phyloP scores from a whole-genome alignment of 2,113 vertebrate species.

The Nyctibius bracteatus region DNA sequence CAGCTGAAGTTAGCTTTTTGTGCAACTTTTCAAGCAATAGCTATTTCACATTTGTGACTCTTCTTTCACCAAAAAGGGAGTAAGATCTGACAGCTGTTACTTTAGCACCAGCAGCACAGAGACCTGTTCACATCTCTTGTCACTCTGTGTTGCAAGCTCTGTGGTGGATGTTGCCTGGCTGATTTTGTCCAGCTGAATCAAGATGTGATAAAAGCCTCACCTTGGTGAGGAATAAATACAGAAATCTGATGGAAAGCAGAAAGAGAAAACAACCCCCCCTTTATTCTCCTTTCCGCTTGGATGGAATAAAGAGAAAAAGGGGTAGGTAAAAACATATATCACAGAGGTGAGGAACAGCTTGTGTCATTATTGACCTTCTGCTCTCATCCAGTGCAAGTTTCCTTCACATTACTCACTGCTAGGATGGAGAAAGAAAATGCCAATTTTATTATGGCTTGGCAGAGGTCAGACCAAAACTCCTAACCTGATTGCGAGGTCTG shows the following conservation, averaged over 20 bases:
- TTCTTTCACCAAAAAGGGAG: background rate
- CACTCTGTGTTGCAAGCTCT: background rate
- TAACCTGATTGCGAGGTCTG: background rate
- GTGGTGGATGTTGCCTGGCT: background rate
- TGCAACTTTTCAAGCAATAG: background rate
- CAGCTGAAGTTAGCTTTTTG: background rate
- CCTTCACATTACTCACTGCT: background rate
- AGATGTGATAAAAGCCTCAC: background rate
- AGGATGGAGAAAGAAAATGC: background rate
- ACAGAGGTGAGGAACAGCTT: background rate
- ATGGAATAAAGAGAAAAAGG: background rate
- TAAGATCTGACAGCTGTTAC: background rate
- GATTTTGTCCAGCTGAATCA: background rate
- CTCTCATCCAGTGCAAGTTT: background rate
- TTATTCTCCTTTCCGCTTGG: background rate
- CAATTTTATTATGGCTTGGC: background rate
- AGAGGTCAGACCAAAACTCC: background rate
- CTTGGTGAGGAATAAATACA: background rate
- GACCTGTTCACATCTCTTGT: accelerated
- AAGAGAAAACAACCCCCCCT: background rate
- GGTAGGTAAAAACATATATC: background rate
- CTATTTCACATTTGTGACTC: background rate
- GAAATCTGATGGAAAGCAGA: background rate
- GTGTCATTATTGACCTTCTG: background rate
- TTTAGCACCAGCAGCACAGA: background rate